These are phyloP conservation scores for Cairina moschata DNA, from an alignment of 2,113 vertebrate genomes.

Conservation along the genomic window DNA sequence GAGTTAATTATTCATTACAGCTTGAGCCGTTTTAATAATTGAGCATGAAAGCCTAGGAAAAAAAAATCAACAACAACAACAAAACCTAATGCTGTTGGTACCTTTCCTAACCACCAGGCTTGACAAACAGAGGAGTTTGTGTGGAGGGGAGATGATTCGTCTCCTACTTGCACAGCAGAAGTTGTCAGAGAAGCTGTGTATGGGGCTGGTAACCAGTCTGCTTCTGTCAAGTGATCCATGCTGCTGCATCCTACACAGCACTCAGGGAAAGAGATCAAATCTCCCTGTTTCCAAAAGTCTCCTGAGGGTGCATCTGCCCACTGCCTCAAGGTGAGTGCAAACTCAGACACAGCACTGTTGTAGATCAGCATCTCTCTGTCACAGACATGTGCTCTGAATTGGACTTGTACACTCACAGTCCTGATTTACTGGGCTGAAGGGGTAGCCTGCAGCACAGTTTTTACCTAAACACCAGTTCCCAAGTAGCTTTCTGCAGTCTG, in stretches of 20 bases:
- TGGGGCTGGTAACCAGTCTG: background rate
- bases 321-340: background rate
- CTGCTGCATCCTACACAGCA: background rate
- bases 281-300: background rate
- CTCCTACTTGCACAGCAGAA: background rate
- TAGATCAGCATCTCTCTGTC: background rate
- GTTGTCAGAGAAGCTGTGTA: background rate
- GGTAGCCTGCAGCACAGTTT: background rate
- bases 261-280: background rate
- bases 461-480: background rate
- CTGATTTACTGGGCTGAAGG: background rate
- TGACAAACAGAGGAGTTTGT: background rate
- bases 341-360: background rate
- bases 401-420: background rate
- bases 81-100: background rate
- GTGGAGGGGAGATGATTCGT: background rate
- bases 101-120: background rate
- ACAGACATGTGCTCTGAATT: background rate
- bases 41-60: background rate
- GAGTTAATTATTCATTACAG: constrained; percentile 36
- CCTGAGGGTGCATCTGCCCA: background rate
- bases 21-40: constrained; percentile 39
- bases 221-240: background rate
- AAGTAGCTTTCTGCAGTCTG: background rate
- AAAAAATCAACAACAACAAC: background rate